Conservation (phyloP, 2,888 invertebrate species). For the Lepetodrilus schrolli region DNA sequence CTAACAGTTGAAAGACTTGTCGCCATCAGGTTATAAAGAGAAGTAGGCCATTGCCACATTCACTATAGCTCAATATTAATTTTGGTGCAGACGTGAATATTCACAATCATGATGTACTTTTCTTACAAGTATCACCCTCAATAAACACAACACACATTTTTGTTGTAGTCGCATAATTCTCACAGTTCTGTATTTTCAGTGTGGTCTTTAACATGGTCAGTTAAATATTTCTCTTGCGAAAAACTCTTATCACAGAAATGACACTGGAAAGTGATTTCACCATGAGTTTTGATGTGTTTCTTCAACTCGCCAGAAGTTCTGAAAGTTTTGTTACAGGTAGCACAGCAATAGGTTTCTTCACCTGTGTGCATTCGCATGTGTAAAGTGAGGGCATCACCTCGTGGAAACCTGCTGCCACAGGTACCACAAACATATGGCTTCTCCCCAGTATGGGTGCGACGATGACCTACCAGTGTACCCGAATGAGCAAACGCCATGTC, state of each 20-base stretch:
- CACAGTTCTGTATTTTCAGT: too few species aligned
- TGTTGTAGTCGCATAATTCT: too few species aligned
- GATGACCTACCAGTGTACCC: conserved; percentile 39
- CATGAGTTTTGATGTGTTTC: neutral
- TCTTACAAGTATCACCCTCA: too few species aligned
- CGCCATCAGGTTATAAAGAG: too few species aligned
- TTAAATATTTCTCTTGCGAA: too few species aligned
- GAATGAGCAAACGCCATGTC: conserved; percentile 11
- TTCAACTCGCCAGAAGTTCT: neutral
- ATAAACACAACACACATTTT: too few species aligned
- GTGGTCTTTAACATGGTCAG: too few species aligned
- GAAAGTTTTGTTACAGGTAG: neutral
- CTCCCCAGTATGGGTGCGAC: conserved; percentile 40
- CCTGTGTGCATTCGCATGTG: conserved; percentile 40
- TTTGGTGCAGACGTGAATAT: too few species aligned
- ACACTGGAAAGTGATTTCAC: neutral
- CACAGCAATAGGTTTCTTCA: neutral
- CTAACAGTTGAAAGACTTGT: too few species aligned
- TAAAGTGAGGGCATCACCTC: conserved; percentile 39
- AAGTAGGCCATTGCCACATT: too few species aligned
- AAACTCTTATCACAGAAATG: neutral
- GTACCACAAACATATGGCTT: conserved; percentile 39
- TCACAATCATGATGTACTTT: too few species aligned
- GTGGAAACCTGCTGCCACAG: conserved; percentile 41
- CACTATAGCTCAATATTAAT: too few species aligned